Percentiles rank a stretch among this genome's conserved stretches.
phyloP scores from a whole-genome alignment of 37 sponge, comb jelly and placozoan genomes.

The Halisarca cf. caerulea region DNA sequence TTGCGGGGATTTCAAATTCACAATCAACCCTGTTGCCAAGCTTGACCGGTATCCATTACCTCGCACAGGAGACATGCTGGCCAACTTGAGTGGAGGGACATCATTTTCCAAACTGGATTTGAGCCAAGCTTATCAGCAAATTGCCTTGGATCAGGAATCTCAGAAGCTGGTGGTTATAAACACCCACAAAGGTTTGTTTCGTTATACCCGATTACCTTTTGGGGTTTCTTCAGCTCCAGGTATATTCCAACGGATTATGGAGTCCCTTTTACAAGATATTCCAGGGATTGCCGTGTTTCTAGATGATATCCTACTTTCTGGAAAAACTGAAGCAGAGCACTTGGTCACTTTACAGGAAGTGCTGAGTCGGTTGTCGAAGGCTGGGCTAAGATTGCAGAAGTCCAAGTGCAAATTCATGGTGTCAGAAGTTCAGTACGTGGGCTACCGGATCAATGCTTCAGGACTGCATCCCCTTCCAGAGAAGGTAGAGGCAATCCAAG shows the following conservation, averaged over 20 bases:
- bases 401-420: too few species aligned
- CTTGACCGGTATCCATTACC: conserved; percentile 20
- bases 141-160: not conserved
- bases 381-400: too few species aligned
- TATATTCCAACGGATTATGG: conserved; percentile 8
- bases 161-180: not conserved
- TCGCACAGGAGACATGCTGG: not conserved
- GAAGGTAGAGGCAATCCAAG: too few species aligned
- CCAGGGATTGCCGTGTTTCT: too few species aligned
- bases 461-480: too few species aligned
- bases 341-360: too few species aligned
- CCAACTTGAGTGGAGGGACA: not conserved
- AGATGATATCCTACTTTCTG: too few species aligned
- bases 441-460: too few species aligned
- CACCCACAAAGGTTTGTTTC: not conserved
- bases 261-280: not conserved
- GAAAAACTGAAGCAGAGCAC: too few species aligned
- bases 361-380: too few species aligned
- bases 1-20: conserved; percentile 15
- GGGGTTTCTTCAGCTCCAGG: conserved; percentile 2
- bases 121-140: not conserved
- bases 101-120: conserved; percentile 3
- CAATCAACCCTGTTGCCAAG: conserved; percentile 24
- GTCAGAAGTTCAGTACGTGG: too few species aligned
- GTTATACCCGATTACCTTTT: not conserved